phyloP scores from a whole-genome alignment of 2,113 vertebrate genomes.

The Scomber scombrus region DNA sequence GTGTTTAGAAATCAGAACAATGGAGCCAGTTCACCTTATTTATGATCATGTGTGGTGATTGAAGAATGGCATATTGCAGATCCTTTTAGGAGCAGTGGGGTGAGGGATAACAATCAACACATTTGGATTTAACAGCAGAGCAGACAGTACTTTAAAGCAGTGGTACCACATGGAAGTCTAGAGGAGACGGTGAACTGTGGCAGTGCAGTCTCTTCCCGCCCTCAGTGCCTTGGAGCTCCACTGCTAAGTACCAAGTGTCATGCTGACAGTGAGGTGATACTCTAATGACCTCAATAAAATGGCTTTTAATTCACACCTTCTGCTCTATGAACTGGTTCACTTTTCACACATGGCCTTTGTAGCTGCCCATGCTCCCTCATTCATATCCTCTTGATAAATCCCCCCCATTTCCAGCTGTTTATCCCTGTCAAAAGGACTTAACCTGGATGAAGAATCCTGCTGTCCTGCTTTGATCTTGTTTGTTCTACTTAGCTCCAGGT shows the following conservation, averaged over 20 bases:
- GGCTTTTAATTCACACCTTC: conserved; percentile 78
- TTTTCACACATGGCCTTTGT: conserved; percentile 78
- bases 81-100: too few species aligned
- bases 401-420: conserved; percentile 43
- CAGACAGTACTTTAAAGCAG: not conserved
- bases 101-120: too few species aligned
- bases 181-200: conserved; percentile 33
- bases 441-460: conserved; percentile 27
- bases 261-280: conserved; percentile 75
- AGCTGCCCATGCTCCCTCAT: conserved; percentile 50
- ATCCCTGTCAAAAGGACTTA: conserved; percentile 32
- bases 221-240: conserved; percentile 60
- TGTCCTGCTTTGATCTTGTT: conserved; percentile 71
- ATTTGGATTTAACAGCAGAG: not conserved
- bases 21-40: not conserved
- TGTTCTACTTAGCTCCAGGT: not conserved
- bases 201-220: conserved; percentile 31
- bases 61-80: too few species aligned
- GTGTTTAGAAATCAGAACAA: not conserved
- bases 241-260: conserved; percentile 71
- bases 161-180: conserved; percentile 11
- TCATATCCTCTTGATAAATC: conserved; percentile 78
- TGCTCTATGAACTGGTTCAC: conserved; percentile 62
- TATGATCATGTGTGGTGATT: too few species aligned
- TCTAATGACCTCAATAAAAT: conserved; percentile 82